A percentile compares a stretch with the other conserved stretches of the same genome.
These are phyloP conservation scores for Eidolon dupreanum DNA, from an alignment of 2,797 vertebrate species.

Conservation along the genomic window DNA sequence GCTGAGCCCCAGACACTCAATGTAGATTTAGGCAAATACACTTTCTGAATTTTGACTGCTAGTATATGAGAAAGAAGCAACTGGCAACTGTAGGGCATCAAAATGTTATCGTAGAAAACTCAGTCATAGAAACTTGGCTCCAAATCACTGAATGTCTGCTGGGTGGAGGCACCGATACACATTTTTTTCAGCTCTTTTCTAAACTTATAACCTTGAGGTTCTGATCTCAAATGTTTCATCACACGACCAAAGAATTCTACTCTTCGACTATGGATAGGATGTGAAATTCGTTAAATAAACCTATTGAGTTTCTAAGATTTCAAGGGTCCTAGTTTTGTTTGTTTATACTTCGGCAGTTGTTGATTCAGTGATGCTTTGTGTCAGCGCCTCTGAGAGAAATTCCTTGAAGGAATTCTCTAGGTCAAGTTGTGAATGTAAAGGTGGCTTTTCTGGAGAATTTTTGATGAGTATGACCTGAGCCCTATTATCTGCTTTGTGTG, in stretches of 20 bases:
- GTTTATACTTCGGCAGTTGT: not conserved
- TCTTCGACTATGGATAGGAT: not conserved
- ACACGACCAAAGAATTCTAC: not conserved
- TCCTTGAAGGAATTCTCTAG: not conserved
- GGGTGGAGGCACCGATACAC: fast-evolving
- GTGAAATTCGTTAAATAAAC: not conserved
- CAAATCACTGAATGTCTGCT: not conserved
- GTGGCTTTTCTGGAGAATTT: not conserved
- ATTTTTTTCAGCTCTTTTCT: not conserved
- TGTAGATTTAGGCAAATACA: not conserved
- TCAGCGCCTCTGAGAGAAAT: not conserved
- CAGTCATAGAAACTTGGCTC: not conserved
- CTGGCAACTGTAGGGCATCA: not conserved
- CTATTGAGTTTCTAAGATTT: not conserved
- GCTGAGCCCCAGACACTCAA: not conserved
- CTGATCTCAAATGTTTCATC: not conserved
- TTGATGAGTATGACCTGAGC: not conserved
- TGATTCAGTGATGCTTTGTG: not conserved
- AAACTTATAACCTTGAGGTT: not conserved
- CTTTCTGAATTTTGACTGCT: not conserved
- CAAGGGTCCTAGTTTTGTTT: not conserved
- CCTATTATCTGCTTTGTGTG: not conserved
- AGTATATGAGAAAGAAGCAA: not conserved
- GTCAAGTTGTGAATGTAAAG: not conserved
- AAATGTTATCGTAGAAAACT: not conserved